Percentiles rank a stretch among this genome's conserved stretches.
Evolutionary conservation across 2,113 vertebrate species (phyloP).

Genomic region (Platichthys flesus): DNA sequence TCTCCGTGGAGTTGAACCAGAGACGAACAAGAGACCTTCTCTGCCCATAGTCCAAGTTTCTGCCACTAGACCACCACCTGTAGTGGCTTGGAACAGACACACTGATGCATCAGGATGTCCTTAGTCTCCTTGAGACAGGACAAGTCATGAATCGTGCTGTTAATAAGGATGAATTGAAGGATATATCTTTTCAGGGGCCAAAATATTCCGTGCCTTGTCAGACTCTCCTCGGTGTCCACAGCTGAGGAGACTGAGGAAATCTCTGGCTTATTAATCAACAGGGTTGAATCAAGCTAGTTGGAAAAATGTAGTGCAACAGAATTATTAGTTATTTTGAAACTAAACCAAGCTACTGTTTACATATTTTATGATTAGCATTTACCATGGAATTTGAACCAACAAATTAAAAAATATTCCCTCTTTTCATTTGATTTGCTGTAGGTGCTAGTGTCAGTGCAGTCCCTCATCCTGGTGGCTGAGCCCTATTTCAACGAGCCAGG

Average conservation of each 20-base stretch:
- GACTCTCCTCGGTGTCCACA: slow-evolving; percentile 9
- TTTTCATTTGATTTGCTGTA: slow-evolving; percentile 49
- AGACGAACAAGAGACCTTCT: too few relatives aligned
- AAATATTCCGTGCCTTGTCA: slow-evolving; percentile 38
- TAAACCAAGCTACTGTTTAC: not conserved
- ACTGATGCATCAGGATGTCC: slow-evolving; percentile 38
- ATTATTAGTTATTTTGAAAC: not conserved
- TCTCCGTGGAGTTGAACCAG: too few relatives aligned
- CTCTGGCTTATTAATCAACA: slow-evolving; percentile 1
- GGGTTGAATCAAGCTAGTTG: slow-evolving; percentile 8
- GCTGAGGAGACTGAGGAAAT: slow-evolving; percentile 17
- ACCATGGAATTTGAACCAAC: not conserved
- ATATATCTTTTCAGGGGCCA: slow-evolving; percentile 31
- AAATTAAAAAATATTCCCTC: not conserved
- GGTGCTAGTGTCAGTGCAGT: slow-evolving; percentile 98
- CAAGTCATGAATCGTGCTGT: slow-evolving; percentile 45
- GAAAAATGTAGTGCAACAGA: not conserved
- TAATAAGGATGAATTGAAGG: slow-evolving; percentile 52
- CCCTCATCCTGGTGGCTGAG: slow-evolving; percentile 96
- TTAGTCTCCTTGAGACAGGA: slow-evolving; percentile 63
- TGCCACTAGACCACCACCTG: not conserved
- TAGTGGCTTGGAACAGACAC: slow-evolving; percentile 23
- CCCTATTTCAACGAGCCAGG: slow-evolving; percentile 99
- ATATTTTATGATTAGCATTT: not conserved
- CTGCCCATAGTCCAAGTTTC: too few relatives aligned